These are phyloP conservation scores for Lasioglossum morio DNA, from an alignment of 2,888 invertebrate species.

Conservation along the genomic window DNA sequence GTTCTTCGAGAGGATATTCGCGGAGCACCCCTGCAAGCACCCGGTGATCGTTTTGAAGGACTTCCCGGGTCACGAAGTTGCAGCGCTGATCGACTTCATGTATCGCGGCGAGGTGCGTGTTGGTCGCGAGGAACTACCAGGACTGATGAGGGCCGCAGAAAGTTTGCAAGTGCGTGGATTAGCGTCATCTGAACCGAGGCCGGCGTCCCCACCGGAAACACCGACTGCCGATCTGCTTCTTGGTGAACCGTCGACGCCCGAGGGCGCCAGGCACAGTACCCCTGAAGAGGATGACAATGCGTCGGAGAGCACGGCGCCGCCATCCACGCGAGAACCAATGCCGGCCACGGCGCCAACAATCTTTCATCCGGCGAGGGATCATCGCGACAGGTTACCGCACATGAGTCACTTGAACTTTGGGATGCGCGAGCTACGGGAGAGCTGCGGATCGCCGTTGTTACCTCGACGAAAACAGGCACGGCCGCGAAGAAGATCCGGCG, in stretches of 20 bases:
- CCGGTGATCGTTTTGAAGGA: constrained; percentile 96
- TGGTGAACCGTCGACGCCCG: constrained; percentile 86
- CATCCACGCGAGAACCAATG: constrained; percentile 71
- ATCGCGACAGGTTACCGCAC: constrained; percentile 85
- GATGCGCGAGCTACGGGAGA: constrained; percentile 83
- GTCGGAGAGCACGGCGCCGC: constrained; percentile 77
- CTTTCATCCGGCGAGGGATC: constrained; percentile 76
- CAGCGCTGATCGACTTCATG: constrained; percentile 96
- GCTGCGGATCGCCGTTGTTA: constrained; percentile 90
- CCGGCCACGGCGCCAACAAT: constrained; percentile 37
- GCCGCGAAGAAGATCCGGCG: constrained; percentile 93
- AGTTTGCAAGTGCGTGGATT: constrained; percentile 93
- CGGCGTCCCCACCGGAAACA: constrained; percentile 85
- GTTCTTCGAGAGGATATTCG: constrained; percentile 94
- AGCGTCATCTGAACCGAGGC: constrained; percentile 86
- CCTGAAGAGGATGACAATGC: constrained; percentile 78
- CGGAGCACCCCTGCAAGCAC: constrained; percentile 96
- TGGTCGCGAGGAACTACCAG: constrained; percentile 92
- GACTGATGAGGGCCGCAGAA: constrained; percentile 94
- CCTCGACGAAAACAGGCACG: constrained; percentile 94
- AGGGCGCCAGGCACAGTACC: constrained; percentile 80
- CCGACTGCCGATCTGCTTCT: constrained; percentile 82
- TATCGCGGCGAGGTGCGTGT: constrained; percentile 97
- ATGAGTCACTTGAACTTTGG: constrained; percentile 81
- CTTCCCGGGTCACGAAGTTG: constrained; percentile 94